A percentile compares a stretch with the other conserved stretches of the same genome.
phyloP scores from a whole-genome alignment of 1,140 invertebrate genomes.

The Bombus picipes region DNA sequence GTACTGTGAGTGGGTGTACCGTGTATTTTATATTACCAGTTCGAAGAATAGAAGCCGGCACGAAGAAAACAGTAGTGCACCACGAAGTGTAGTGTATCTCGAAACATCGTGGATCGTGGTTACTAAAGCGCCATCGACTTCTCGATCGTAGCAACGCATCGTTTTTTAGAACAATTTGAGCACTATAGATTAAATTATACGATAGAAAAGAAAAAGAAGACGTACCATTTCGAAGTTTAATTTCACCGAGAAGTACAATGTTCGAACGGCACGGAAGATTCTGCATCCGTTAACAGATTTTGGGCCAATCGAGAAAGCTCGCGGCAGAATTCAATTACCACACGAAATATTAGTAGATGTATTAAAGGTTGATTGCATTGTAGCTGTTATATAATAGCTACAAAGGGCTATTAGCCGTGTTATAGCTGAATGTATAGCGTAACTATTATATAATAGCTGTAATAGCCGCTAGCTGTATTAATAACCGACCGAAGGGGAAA shows the following conservation, averaged over 20 bases:
- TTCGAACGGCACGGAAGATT: not conserved
- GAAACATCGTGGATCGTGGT: conserved; percentile 1
- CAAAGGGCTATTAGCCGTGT: conserved; percentile 39
- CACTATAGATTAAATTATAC: not conserved
- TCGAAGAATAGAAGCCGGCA: not conserved
- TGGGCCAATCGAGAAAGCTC: not conserved
- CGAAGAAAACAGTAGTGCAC: not conserved
- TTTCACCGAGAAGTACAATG: not conserved
- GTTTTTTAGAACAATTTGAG: not conserved
- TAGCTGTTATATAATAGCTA: conserved; percentile 40
- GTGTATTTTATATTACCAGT: conserved; percentile 6
- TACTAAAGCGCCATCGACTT: not conserved
- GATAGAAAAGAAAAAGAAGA: too few relatives aligned
- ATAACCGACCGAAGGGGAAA: conserved; percentile 22
- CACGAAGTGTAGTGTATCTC: too few relatives aligned
- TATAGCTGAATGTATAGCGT: conserved; percentile 17
- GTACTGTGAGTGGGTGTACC: not conserved
- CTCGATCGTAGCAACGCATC: not conserved
- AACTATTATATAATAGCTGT: conserved; percentile 47
- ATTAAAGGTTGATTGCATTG: conserved; percentile 43
- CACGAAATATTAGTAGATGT: conserved; percentile 31
- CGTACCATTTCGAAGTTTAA: not conserved
- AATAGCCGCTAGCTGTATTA: conserved; percentile 41
- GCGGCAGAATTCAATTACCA: conserved; percentile 30
- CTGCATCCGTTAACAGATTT: conserved; percentile 3